phyloP scores from a whole-genome alignment of 1,140 invertebrate genomes.

The Apis cerana region DNA sequence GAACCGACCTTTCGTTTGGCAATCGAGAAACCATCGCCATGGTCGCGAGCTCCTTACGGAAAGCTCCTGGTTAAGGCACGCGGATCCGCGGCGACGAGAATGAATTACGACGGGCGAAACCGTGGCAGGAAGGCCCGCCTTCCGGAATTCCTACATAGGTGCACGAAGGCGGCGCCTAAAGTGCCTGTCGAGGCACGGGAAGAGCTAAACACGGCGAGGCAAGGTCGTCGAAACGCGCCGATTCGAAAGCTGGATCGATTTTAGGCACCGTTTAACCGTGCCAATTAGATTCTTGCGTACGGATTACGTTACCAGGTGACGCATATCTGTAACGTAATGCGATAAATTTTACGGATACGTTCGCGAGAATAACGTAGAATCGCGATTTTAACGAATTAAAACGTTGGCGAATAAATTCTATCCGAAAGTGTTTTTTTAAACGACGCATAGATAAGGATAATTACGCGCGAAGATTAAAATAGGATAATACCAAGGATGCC shows the following conservation, averaged over 20 bases:
- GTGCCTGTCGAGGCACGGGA: not conserved
- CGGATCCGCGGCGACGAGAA: not conserved
- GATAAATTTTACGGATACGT: not conserved
- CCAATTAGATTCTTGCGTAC: not conserved
- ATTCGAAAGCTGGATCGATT: conserved; percentile 18
- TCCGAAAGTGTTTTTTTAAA: too few species aligned
- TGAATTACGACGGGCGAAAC: not conserved
- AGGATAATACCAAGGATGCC: too few species aligned
- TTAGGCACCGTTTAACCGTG: not conserved
- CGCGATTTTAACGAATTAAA: too few species aligned
- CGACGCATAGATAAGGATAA: too few species aligned
- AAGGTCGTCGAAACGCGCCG: conserved; percentile 9
- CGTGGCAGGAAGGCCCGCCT: not conserved
- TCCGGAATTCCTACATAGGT: not conserved
- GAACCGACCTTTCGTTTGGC: not conserved
- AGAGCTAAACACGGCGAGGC: not conserved
- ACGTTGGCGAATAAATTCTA: too few species aligned
- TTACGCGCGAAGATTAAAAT: too few species aligned
- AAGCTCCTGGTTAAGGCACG: not conserved
- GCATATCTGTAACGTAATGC: not conserved
- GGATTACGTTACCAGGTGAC: not conserved
- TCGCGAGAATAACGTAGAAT: too few species aligned
- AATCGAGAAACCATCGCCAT: not conserved
- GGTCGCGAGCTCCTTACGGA: not conserved
- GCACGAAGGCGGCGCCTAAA: too few species aligned